These are phyloP conservation scores for Cyanistes caeruleus DNA, from an alignment of 2,113 vertebrate genomes.

Conservation along the genomic window DNA sequence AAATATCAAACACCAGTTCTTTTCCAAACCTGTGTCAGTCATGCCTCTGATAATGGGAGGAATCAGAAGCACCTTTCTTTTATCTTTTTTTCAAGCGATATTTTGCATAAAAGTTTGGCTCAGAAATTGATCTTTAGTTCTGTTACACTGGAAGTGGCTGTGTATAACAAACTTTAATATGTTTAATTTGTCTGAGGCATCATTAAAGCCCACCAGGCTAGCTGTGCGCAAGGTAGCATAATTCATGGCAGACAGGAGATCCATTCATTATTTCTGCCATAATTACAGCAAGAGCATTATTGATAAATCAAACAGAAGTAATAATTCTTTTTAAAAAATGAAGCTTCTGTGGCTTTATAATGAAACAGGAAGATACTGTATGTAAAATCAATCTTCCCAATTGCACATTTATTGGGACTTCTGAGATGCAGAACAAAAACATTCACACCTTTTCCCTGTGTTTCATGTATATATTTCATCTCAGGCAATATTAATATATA, in stretches of 20 bases:
- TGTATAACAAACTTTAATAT: conserved; percentile 44
- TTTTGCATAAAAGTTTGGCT: conserved; percentile 37
- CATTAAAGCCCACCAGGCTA: conserved; percentile 47
- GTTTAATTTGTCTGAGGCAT: conserved; percentile 72
- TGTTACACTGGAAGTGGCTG: conserved; percentile 27
- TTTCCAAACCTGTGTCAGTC: neutral
- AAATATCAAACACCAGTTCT: neutral
- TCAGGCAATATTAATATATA: neutral
- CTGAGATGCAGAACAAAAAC: conserved; percentile 11
- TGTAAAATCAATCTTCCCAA: conserved; percentile 40
- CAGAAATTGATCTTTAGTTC: neutral
- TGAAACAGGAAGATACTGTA: conserved; percentile 17
- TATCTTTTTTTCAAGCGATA: neutral
- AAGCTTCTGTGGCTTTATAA: conserved; percentile 49
- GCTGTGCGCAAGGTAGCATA: conserved; percentile 39
- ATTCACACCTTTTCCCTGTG: conserved; percentile 44
- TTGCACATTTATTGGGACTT: neutral
- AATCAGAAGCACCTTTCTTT: neutral
- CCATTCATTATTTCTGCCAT: conserved; percentile 75
- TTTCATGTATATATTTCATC: conserved; percentile 45
- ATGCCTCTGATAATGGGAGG: conserved; percentile 1
- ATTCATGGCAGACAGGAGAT: conserved; percentile 72
- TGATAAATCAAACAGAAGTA: conserved; percentile 74
- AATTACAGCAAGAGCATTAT: conserved; percentile 73
- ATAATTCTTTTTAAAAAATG: conserved; percentile 61